A percentile compares a stretch with the other conserved stretches of the same genome.
These are phyloP conservation scores for Microctenopoma steveboyesi DNA, from an alignment of 2,797 vertebrate species.

Conservation along the genomic window DNA sequence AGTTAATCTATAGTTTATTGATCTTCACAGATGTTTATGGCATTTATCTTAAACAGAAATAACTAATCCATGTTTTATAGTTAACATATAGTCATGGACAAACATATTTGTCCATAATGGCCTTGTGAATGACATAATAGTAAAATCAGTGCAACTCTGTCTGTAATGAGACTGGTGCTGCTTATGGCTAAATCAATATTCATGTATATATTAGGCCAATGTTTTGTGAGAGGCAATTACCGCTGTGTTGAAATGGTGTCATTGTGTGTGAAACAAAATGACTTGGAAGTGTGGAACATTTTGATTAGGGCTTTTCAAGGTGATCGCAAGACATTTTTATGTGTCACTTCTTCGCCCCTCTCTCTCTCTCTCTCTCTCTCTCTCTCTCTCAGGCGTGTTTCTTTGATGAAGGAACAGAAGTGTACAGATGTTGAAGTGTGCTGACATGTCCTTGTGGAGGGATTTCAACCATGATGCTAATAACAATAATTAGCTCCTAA, in stretches of 20 bases:
- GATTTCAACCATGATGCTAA: slow-evolving; percentile 88
- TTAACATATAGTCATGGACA: slow-evolving; percentile 52
- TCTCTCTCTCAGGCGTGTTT: slow-evolving; percentile 5
- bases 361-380: slow-evolving; percentile 29
- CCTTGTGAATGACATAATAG: slow-evolving; percentile 62
- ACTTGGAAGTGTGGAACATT: slow-evolving; percentile 60
- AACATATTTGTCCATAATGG: slow-evolving; percentile 53
- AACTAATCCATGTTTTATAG: slow-evolving; percentile 54
- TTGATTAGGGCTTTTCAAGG: slow-evolving; percentile 85
- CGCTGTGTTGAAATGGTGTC: slow-evolving; percentile 49
- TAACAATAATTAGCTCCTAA: slow-evolving; percentile 89
- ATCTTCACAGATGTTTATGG: slow-evolving; percentile 58
- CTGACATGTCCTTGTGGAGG: slow-evolving; percentile 86
- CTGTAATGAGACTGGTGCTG: slow-evolving; percentile 52
- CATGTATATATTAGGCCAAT: slow-evolving; percentile 64
- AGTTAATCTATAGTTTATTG: slow-evolving; percentile 63
- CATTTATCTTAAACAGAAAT: slow-evolving; percentile 61
- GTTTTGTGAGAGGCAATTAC: slow-evolving; percentile 67
- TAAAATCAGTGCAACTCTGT: slow-evolving; percentile 54
- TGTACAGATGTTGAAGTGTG: slow-evolving; percentile 80
- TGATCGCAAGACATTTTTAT: slow-evolving; percentile 81
- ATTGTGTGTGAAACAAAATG: slow-evolving; percentile 60
- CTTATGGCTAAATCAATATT: slow-evolving; percentile 80
- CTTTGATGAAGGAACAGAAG: slow-evolving; percentile 62
- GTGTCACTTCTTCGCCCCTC: slow-evolving; percentile 65